Base-by-base conservation (phyloP, 2,797 vertebrate genomes). In the Rhabdophis nuchalis region DNA sequence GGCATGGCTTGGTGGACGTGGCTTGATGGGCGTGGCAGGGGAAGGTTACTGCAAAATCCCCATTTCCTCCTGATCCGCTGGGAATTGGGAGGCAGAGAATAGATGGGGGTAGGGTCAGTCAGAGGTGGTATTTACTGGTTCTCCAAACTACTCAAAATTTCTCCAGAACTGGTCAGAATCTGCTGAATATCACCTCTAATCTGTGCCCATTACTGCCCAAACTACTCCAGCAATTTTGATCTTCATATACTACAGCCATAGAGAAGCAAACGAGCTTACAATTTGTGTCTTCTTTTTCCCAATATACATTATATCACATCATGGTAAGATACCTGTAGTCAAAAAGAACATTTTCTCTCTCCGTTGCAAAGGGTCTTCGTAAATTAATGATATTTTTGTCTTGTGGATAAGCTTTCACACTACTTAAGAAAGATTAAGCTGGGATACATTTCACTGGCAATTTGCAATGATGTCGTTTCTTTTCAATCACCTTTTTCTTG, bases 321-420 rank as follows among this genome's bases (percentile, higher is more conserved):
- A n/a, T 20, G 20, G 29, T 53, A 89, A 89, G 60, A 68, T 53
- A 32, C 16, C 2, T 52, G 0, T 12, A n/a, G 27, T 9, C 8
- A 53, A 6, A 20, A 32, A 32, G 29, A 36, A 36, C 12, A 36
- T 23, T 53, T 53, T 68, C 60, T 52, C 18, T 68, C 61, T 53
- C 20, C 6, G 0, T 36, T 56, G 20, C 13, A 36, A 54, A 18
- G 64, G 13, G 64, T 54, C 88, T 77, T 89, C 4, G 61, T 18
- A 89, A 64, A 54, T 89, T 89, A 89, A 54, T 54, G 88, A 89
- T 89, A 36, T 72, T 36, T 72, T 89, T 89, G 88, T 56, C 64
- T 89, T 53, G 23, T 36, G 52, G 41, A 72, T 72, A 72, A 72
- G 88, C n/a, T 54, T 77, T 72, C 52, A 89, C n/a, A 53, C 88